These are phyloP conservation scores for Eclectus roratus DNA, from an alignment of 2,113 vertebrate species.

Conservation along the genomic window DNA sequence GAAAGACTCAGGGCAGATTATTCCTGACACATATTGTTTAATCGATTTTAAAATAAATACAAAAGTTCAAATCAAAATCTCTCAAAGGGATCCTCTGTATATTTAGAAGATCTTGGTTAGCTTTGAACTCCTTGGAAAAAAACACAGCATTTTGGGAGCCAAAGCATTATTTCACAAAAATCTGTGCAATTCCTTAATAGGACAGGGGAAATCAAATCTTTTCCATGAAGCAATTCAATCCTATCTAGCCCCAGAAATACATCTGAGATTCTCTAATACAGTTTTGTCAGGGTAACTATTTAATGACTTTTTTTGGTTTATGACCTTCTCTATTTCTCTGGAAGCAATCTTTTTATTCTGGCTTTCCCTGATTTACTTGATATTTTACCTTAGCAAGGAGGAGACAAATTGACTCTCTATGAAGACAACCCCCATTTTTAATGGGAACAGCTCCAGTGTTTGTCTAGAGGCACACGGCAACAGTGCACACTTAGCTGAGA, in stretches of 20 bases:
- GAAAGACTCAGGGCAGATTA: conserved; percentile 25
- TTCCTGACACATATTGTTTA: conserved; percentile 13
- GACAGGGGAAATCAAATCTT: background rate
- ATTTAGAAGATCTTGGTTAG: conserved; percentile 40
- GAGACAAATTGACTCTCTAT: background rate
- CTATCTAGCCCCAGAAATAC: background rate
- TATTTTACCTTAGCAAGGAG: background rate
- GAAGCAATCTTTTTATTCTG: background rate
- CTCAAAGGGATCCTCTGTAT: conserved; percentile 8
- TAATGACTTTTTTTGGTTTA: background rate
- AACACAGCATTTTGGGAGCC: background rate
- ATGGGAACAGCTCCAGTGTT: background rate
- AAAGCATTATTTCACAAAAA: conserved; percentile 4
- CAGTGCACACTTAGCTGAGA: accelerated
- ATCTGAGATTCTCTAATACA: background rate
- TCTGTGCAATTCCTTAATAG: background rate
- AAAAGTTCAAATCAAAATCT: conserved; percentile 22
- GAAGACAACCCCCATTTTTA: background rate
- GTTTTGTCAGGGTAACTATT: background rate
- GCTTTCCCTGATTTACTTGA: background rate
- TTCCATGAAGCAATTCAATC: background rate
- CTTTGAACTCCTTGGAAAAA: conserved; percentile 46
- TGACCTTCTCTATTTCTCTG: background rate
- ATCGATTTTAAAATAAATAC: conserved; percentile 32
- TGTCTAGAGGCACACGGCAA: background rate